Conservation (phyloP, 2,888 invertebrate genomes). For the Hemicrepidius hirtus region DNA sequence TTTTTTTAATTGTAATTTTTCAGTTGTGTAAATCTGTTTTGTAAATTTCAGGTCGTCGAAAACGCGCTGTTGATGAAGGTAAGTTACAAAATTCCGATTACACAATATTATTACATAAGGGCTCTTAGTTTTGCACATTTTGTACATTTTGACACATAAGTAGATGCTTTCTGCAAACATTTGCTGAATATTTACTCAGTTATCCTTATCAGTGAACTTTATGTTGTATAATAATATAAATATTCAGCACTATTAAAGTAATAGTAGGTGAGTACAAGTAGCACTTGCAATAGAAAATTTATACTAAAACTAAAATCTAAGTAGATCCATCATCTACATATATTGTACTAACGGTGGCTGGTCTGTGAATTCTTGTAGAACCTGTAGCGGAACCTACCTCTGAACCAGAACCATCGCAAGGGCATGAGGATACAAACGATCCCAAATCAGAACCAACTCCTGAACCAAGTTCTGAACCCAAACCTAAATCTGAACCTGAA, state of each 20-base stretch:
- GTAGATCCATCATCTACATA: constrained; percentile 21
- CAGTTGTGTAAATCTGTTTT: neutral
- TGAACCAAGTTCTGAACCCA: constrained; percentile 63
- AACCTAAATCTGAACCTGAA: constrained; percentile 68
- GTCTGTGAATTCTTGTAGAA: constrained; percentile 66
- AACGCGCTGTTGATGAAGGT: constrained; percentile 48
- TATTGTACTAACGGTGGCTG: constrained; percentile 64
- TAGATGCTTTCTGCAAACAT: constrained; percentile 4
- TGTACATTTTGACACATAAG: constrained; percentile 20
- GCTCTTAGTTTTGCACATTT: constrained; percentile 26
- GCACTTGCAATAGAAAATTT: constrained; percentile 15
- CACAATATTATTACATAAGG: neutral
- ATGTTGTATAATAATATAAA: neutral
- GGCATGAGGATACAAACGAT: constrained; percentile 67
- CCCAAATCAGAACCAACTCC: constrained; percentile 66
- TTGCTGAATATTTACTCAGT: neutral
- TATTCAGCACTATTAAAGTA: constrained; percentile 8
- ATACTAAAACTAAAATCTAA: constrained; percentile 21
- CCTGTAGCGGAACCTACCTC: constrained; percentile 71
- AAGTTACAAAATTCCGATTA: neutral
- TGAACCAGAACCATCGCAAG: constrained; percentile 66
- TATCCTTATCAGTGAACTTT: neutral
- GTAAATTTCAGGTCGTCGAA: constrained; percentile 54
- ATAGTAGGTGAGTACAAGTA: neutral
- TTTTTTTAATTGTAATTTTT: too few relatives aligned